phyloP scores from a whole-genome alignment of 2,113 vertebrate genomes.

The Apaloderma vittatum region DNA sequence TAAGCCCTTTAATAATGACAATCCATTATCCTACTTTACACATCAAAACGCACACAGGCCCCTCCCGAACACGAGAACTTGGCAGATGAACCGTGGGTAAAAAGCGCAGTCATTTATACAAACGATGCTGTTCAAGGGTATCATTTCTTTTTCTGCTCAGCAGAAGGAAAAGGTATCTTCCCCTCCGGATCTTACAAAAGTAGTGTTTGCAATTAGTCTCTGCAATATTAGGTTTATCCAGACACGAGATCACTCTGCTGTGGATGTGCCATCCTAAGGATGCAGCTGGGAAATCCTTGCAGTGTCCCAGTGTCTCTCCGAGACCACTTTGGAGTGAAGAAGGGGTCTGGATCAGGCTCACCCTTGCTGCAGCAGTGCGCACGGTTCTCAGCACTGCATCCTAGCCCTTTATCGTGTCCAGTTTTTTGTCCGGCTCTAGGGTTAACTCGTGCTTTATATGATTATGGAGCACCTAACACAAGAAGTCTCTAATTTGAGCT shows the following conservation, averaged over 20 bases:
- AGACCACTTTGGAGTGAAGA: neutral
- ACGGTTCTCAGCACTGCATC: neutral
- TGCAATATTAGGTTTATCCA: neutral
- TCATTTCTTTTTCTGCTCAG: neutral
- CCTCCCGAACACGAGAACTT: slow-evolving; percentile 8
- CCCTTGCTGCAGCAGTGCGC: rapidly evolving
- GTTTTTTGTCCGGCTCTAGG: neutral
- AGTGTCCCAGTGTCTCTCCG: neutral
- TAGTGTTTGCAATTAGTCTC: neutral
- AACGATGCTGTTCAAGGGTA: neutral
- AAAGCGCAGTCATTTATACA: neutral
- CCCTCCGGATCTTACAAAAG: neutral
- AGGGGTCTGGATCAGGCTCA: neutral
- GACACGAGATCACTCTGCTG: neutral
- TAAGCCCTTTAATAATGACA: slow-evolving; percentile 46
- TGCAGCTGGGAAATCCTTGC: neutral
- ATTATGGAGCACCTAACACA: neutral
- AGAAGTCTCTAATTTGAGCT: neutral
- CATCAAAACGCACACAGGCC: slow-evolving; percentile 35
- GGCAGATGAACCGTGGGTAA: neutral
- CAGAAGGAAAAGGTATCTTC: neutral
- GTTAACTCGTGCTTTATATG: neutral
- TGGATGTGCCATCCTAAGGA: neutral
- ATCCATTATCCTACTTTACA: slow-evolving; percentile 35
- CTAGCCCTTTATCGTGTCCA: neutral